phyloP scores from a whole-genome alignment of 2,113 vertebrate species.

The Lonchura striata region DNA sequence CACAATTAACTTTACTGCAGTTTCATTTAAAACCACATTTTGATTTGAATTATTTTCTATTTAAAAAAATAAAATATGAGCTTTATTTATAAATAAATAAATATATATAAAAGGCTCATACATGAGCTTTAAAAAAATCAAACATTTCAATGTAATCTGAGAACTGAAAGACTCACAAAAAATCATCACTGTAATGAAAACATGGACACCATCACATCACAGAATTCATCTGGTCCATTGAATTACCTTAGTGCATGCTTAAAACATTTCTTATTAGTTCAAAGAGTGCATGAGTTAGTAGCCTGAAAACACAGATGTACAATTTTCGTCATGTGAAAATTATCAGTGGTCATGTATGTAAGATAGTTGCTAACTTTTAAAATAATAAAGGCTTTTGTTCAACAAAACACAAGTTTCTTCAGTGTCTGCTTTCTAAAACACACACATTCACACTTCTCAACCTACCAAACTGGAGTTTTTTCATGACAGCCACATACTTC shows the following conservation, averaged over 20 bases:
- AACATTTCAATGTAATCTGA: background rate
- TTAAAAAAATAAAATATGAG: background rate
- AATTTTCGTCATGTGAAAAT: background rate
- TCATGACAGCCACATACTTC: slow-evolving; percentile 95
- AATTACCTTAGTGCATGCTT: background rate
- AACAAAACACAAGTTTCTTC: background rate
- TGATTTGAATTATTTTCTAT: background rate
- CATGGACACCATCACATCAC: background rate
- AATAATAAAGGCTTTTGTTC: background rate
- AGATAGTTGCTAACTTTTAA: background rate
- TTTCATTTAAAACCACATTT: background rate
- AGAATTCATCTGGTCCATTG: background rate
- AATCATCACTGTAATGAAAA: background rate
- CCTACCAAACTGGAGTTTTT: slow-evolving; percentile 98
- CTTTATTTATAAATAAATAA: background rate
- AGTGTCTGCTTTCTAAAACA: background rate
- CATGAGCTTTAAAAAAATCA: background rate
- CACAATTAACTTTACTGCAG: background rate
- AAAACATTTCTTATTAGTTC: background rate
- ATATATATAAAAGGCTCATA: background rate
- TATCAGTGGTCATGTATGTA: background rate
- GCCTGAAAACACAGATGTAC: background rate
- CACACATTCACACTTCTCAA: slow-evolving; percentile 25
- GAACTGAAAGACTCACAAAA: background rate
- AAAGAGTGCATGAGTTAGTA: background rate